phyloP scores from a whole-genome alignment of 2,888 invertebrate species.

The Bibio marci region DNA sequence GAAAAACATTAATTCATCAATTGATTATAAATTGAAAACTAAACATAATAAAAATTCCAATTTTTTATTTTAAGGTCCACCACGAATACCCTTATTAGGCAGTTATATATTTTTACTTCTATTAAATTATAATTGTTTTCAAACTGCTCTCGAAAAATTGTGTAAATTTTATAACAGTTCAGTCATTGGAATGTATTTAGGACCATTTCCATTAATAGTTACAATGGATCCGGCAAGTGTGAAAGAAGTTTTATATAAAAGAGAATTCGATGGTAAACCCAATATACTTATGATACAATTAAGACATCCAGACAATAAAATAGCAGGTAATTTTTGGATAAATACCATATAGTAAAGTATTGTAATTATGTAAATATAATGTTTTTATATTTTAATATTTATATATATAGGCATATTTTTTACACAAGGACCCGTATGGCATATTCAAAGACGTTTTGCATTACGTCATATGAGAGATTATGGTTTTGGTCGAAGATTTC shows the following conservation, averaged over 20 bases:
- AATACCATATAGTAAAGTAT: too few species aligned
- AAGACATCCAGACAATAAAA: constrained; percentile 28
- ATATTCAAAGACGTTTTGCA: constrained; percentile 46
- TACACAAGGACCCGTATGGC: constrained; percentile 44
- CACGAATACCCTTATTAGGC: constrained; percentile 42
- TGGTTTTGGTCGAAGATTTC: constrained; percentile 47
- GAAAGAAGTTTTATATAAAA: constrained; percentile 38
- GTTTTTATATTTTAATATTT: too few species aligned
- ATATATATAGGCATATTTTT: constrained; percentile 41
- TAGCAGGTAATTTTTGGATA: constrained; percentile 22
- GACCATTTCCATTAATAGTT: constrained; percentile 31
- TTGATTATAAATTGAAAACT: too few species aligned
- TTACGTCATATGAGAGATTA: constrained; percentile 46
- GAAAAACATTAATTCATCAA: too few species aligned
- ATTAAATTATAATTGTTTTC: constrained; percentile 33
- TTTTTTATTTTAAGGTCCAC: constrained; percentile 34
- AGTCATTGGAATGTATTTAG: constrained; percentile 39
- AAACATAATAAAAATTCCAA: too few species aligned
- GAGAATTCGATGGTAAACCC: constrained; percentile 43
- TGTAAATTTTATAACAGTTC: constrained; percentile 40
- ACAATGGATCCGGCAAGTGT: constrained; percentile 35
- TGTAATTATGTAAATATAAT: too few species aligned
- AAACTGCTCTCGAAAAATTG: constrained; percentile 32
- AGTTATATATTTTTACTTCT: constrained; percentile 40
- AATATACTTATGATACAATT: constrained; percentile 31